Evolutionary conservation across 2,797 vertebrate genomes (phyloP).

Genomic region (Gymnoscopelus microlampas): DNA sequence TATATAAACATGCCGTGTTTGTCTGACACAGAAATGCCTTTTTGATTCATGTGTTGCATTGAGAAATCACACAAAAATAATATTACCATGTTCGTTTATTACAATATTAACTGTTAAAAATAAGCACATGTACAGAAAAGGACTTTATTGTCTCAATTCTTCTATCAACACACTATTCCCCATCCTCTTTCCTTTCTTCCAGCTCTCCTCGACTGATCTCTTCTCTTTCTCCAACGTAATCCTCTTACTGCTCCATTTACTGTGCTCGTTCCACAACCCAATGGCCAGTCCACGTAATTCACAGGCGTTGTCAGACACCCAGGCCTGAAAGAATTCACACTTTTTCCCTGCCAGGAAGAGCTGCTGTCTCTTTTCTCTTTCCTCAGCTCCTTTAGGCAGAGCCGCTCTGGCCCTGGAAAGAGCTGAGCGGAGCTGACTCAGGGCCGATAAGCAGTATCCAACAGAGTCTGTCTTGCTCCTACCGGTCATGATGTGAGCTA

Average conservation of each 20-base stretch:
- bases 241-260: conserved; percentile 59
- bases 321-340: conserved; percentile 87
- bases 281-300: conserved; percentile 69
- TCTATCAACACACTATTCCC: conserved; percentile 78
- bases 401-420: conserved; percentile 71
- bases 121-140: conserved; percentile 14
- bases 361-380: conserved; percentile 54
- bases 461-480: conserved; percentile 50
- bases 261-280: conserved; percentile 77
- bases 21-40: neutral
- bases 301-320: conserved; percentile 79
- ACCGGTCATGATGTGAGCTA: conserved; percentile 84
- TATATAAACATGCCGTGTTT: no score
- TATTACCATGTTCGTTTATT: conserved; percentile 39
- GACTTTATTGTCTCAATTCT: conserved; percentile 73
- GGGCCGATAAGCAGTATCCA: conserved; percentile 82
- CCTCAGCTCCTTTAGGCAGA: conserved; percentile 59
- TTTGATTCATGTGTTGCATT: neutral
- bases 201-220: conserved; percentile 71
- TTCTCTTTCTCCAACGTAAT: conserved; percentile 75
- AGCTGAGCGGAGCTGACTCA: conserved; percentile 78
- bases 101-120: conserved; percentile 4
- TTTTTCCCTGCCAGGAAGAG: conserved; percentile 86
- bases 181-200: conserved; percentile 75
- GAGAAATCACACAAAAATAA: neutral